Evolutionary conservation across 2,113 vertebrate species (phyloP).

Genomic region (Ptychochromis oligacanthus): DNA sequence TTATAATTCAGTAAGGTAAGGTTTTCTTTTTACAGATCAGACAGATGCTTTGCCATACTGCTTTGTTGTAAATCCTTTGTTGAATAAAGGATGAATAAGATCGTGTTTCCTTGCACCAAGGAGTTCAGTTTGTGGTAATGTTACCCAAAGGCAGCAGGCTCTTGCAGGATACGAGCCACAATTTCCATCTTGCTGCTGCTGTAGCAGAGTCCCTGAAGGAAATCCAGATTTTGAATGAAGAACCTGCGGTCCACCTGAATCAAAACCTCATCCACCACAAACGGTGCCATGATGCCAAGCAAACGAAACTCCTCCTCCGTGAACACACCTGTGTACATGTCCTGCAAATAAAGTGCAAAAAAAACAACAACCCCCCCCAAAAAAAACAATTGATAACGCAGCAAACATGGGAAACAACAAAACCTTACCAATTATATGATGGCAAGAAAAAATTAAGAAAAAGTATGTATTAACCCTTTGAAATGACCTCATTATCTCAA

Average conservation of each 20-base stretch:
- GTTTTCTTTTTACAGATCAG: background rate
- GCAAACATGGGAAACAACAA: background rate
- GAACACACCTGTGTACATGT: conserved; percentile 76
- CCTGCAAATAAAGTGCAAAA: conserved; percentile 45
- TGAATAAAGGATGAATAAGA: background rate
- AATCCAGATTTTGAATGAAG: conserved; percentile 73
- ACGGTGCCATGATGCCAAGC: conserved; percentile 78
- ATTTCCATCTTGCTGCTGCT: conserved; percentile 69
- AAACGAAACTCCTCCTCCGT: conserved; percentile 78
- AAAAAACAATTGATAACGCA: background rate
- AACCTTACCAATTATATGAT: background rate
- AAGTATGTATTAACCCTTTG: background rate
- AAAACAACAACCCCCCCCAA: no score
- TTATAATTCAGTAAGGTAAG: background rate
- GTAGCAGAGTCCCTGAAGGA: conserved; percentile 77
- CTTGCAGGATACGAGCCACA: conserved; percentile 77
- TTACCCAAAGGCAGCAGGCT: conserved; percentile 77
- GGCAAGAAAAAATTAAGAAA: background rate
- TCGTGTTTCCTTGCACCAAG: background rate
- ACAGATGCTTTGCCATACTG: background rate
- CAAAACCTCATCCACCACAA: conserved; percentile 80
- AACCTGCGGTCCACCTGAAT: conserved; percentile 73
- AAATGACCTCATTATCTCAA: background rate
- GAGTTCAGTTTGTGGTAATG: background rate
- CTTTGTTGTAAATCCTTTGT: background rate